Evolutionary conservation across 2,113 vertebrate genomes (phyloP), one percentile per base, ranked within the genome.

Genomic region (Potamarius usumacintae): DNA sequence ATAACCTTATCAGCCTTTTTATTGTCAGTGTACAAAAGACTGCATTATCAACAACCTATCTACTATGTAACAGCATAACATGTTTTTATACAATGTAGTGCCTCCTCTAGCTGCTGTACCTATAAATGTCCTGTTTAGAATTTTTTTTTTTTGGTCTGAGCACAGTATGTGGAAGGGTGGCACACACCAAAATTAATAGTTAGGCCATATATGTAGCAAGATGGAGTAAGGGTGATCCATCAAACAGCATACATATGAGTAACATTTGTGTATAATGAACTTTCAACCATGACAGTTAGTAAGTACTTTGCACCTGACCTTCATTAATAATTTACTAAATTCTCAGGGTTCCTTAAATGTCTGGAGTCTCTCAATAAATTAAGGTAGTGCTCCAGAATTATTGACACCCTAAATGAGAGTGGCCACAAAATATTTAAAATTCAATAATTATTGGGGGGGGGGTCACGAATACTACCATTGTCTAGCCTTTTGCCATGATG

Each of bases 1-100:
- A 79, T 18, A 78, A n/a, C 10, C 79, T 83, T 83, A 81, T 90
- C 53, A 83, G 69, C 30, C 92, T 25, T 55, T 65, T 93, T 93
- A 93, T 89, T 90, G 90, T 78, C 30, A n/a, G 65, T 85, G 89
- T 86, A 89, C 67, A 86, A 85, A 88, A 90, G 58, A 81, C 63
- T 82, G 52, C 85, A 84, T 42, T 58, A 88, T 88, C 89, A 87
- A 92, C 22, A n/a, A 50, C 53, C 30, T 88, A 87, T 52, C 74
- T 67, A 81, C 93, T 94, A 76, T 86, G 18, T 52, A 93, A 92
- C 20, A 30, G 6, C 55, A 34, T 78, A 60, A 22, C 85, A 42
- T 53, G 52, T 57, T 85, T 67, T 55, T 7, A n/a, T 34, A 65
- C 7, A 15, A 14, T 55, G 5, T 74, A 30, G 11, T 9, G 50